Conservation (phyloP, 2,888 invertebrate genomes). For the Aspidiotus rigidus region DNA sequence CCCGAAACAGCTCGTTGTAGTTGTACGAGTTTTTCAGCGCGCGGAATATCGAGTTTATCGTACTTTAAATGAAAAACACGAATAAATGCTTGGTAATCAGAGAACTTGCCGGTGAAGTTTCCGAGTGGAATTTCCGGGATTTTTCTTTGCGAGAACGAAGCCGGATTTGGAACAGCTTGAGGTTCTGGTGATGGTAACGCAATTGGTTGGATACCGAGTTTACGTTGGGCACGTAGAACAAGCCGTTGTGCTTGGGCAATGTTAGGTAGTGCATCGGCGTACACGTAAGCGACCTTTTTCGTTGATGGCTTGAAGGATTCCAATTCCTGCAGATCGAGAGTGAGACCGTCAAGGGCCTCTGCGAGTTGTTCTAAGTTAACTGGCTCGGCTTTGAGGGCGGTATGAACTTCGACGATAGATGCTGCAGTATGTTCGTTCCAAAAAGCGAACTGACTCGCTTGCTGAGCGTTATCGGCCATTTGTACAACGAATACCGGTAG, state of each 20-base stretch:
- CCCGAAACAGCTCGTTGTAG: not conserved
- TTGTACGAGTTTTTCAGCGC: not conserved
- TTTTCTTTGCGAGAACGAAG: not conserved
- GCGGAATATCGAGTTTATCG: not conserved
- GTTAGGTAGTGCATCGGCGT: not conserved
- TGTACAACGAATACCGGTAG: too few relatives aligned
- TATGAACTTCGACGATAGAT: not conserved
- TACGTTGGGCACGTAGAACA: too few relatives aligned
- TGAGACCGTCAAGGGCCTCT: not conserved
- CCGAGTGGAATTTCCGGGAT: not conserved
- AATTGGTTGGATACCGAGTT: too few relatives aligned
- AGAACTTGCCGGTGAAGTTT: not conserved
- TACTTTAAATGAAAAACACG: not conserved
- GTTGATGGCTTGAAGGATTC: not conserved
- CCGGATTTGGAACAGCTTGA: not conserved
- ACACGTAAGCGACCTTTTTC: not conserved
- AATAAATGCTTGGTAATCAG: not conserved
- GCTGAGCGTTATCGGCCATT: too few relatives aligned
- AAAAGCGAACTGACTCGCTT: too few relatives aligned
- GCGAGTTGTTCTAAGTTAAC: not conserved
- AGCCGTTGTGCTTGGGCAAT: not conserved
- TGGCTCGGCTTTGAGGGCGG: not conserved
- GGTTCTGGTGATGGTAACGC: not conserved
- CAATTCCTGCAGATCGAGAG: not conserved
- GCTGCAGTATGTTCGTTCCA: not conserved